Evolutionary conservation across 2,113 vertebrate species (phyloP).

Genomic region (Pseudorhombus dupliciocellatus): DNA sequence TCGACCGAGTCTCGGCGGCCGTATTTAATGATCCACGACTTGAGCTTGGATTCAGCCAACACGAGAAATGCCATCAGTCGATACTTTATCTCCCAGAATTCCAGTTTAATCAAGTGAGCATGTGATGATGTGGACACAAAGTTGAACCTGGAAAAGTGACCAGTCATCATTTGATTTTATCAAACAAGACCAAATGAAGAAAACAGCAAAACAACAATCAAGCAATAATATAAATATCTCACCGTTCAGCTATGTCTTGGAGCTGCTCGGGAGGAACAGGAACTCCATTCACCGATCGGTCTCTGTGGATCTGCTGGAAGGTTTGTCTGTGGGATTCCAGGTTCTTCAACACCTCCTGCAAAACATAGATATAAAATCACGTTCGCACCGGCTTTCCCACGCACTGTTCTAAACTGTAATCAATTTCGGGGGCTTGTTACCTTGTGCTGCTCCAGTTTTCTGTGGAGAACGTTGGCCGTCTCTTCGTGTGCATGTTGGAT

Average conservation of each 20-base stretch:
- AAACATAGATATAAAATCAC: conserved; percentile 23
- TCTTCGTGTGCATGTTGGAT: conserved; percentile 94
- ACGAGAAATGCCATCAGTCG: conserved; percentile 93
- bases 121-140: conserved; percentile 92
- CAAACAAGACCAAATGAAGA: background rate
- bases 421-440: conserved; percentile 66
- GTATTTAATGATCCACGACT: conserved; percentile 99
- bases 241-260: conserved; percentile 97
- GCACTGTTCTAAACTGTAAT: background rate
- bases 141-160: conserved; percentile 86
- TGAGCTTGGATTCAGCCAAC: conserved; percentile 95
- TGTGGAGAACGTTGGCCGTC: conserved; percentile 90
- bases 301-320: conserved; percentile 95
- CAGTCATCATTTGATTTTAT: background rate
- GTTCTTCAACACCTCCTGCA: conserved; percentile 92
- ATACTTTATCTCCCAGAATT: conserved; percentile 98
- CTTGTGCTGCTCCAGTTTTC: conserved; percentile 93
- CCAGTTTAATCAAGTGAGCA: conserved; percentile 94
- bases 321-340: conserved; percentile 91
- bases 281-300: conserved; percentile 93
- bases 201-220: background rate
- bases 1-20: conserved; percentile 94
- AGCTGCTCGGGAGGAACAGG: conserved; percentile 94
- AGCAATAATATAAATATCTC: conserved; percentile 15
- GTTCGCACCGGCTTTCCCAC: background rate